Evolutionary conservation across 2,797 vertebrate species (phyloP).

Genomic region (Karalla daura): DNA sequence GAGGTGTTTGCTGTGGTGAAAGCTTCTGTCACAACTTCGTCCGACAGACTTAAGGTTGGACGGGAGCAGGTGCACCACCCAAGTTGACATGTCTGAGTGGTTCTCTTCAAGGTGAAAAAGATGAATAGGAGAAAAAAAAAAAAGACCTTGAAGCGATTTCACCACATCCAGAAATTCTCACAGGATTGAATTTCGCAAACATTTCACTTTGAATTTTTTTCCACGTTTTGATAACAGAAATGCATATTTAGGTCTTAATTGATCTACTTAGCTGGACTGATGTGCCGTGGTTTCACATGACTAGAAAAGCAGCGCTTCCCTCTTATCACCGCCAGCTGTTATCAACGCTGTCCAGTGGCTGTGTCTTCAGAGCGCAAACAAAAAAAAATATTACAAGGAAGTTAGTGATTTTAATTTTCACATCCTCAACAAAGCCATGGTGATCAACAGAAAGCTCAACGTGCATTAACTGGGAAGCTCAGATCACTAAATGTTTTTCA

Average conservation of each 20-base stretch:
- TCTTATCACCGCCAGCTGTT: constrained; percentile 13
- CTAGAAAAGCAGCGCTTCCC: background rate
- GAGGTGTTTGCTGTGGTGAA: constrained; percentile 34
- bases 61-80: background rate
- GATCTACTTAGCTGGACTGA: background rate
- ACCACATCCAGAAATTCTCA: background rate
- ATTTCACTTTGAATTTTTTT: background rate
- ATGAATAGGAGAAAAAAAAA: background rate
- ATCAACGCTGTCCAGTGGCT: background rate
- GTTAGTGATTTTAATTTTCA: background rate
- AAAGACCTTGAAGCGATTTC: background rate
- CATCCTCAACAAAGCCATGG: background rate
- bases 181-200: background rate
- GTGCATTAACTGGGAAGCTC: background rate
- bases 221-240: background rate
- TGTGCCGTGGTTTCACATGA: background rate
- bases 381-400: background rate
- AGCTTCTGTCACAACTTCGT: constrained; percentile 28
- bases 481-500: background rate
- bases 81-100: background rate
- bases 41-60: background rate
- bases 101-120: background rate
- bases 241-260: background rate
- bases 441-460: background rate
- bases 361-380: background rate